Base-by-base conservation (phyloP, 2,113 vertebrate genomes). In the Dasyornis broadbenti region DNA sequence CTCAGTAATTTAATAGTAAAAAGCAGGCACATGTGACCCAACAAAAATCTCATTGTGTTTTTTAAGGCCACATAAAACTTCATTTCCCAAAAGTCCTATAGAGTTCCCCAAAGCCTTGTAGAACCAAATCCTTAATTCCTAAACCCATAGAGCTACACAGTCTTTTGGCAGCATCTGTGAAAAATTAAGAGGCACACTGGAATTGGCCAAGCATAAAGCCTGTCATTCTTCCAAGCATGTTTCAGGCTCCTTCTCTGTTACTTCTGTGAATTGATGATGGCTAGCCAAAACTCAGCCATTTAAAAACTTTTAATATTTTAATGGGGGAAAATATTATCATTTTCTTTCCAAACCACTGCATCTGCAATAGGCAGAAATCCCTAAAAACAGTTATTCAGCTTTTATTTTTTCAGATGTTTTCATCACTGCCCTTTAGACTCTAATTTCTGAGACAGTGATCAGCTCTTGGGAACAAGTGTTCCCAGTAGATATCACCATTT, bases 291-390 rank as follows among this genome's bases (percentile, higher is more conserved):
- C 63, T 87, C 66, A 82, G 30, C 10, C 70, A 80, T 82, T 86
- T 91, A 63, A 90, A 92, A 82, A 50, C 30, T 82, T 83, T 81
- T 65, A 79, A 70, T 92, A 63, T 70, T 89, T 95, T 91, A 86
- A 88, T 70, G 42, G 33, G 47, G 79, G 66, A 93, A 94, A 93
- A 95, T 82, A 91, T 79, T 94, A 82, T 76, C 0, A 57, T 87
- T 95, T 84, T 59, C 35, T 88, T 91, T 87, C 78, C 85, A 93
- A 91, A 83, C 39, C 52, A 64, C 59, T 59, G 14, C 37, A 81
- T 90, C 40, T 73, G 52, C 35, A 81, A 63, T 45, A 60, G 79
- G 49, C 50, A 94, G 83, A 91, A 90, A 80, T 70, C 66, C 53
- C 63, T 65, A 65, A 84, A 86, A 75, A 11, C 65, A 82, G 65